phyloP scores from a whole-genome alignment of 1,140 invertebrate genomes.

The Drosophila micromelanica region DNA sequence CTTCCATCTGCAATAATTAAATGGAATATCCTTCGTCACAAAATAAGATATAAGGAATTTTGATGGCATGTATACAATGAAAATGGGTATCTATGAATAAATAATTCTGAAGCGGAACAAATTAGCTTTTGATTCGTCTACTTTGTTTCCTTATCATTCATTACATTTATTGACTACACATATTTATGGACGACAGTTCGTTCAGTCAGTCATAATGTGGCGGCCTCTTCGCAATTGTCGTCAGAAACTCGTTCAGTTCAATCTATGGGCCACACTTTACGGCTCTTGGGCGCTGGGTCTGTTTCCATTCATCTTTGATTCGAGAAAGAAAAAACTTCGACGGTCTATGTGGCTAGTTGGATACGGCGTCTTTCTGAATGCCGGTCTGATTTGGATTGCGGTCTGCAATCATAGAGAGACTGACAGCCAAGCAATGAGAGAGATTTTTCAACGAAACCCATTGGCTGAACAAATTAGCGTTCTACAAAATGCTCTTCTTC shows the following conservation, averaged over 20 bases:
- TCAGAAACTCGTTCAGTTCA: slow-evolving; percentile 35
- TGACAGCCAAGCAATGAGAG: neutral
- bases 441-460: slow-evolving; percentile 37
- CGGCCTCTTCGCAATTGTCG: slow-evolving; percentile 25
- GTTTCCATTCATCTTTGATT: slow-evolving; percentile 51
- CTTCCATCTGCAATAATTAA: no score
- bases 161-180: neutral
- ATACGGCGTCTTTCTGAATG: slow-evolving; percentile 52
- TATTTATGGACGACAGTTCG: neutral
- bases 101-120: no score
- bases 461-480: slow-evolving; percentile 27
- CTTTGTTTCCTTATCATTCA: slow-evolving; percentile 4
- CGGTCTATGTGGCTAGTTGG: slow-evolving; percentile 52
- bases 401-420: slow-evolving; percentile 14
- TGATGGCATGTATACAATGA: no score
- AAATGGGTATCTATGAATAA: no score
- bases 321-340: slow-evolving; percentile 23
- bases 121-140: neutral
- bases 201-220: slow-evolving; percentile 40
- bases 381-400: neutral
- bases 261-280: slow-evolving; percentile 35
- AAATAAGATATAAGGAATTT: no score
- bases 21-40: no score
- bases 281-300: slow-evolving; percentile 53
- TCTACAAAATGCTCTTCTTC: slow-evolving; percentile 10